Evolutionary conservation across 1,140 invertebrate species (phyloP).

Genomic region (Nasonia longicornis): DNA sequence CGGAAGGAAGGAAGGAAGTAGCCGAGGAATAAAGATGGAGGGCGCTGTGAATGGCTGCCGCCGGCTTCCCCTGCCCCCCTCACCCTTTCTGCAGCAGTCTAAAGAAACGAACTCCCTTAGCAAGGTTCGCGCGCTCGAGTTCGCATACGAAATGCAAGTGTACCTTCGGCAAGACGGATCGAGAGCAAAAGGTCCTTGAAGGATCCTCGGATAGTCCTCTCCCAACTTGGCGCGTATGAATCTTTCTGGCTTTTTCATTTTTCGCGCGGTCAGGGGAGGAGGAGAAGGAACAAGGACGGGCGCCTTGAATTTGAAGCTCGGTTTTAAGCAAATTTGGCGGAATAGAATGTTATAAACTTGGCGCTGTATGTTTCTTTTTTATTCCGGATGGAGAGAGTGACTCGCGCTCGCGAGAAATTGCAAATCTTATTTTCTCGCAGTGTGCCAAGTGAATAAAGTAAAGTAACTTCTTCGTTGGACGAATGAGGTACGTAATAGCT

Average conservation of each 20-base stretch:
- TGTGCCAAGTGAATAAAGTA: neutral
- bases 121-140: conserved; percentile 50
- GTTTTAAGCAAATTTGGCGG: conserved; percentile 29
- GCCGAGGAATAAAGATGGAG: conserved; percentile 54
- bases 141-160: conserved; percentile 55
- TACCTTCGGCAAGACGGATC: conserved; percentile 31
- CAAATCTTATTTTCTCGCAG: neutral
- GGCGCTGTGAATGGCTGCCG: conserved; percentile 11
- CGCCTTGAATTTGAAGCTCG: conserved; percentile 33
- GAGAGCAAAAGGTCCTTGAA: conserved; percentile 36
- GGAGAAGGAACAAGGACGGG: neutral
- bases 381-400: neutral
- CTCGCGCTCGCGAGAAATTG: neutral
- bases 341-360: conserved; percentile 7
- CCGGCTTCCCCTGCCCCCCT: no score
- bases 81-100: neutral
- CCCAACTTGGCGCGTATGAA: neutral
- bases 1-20: conserved; percentile 51
- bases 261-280: neutral
- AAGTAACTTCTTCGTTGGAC: neutral
- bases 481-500: neutral
- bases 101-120: conserved; percentile 27
- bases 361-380: conserved; percentile 14
- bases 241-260: conserved; percentile 35
- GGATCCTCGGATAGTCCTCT: conserved; percentile 15